phyloP scores from a whole-genome alignment of 92 coral and sea anemone species.

The Zoanthus sociatus region DNA sequence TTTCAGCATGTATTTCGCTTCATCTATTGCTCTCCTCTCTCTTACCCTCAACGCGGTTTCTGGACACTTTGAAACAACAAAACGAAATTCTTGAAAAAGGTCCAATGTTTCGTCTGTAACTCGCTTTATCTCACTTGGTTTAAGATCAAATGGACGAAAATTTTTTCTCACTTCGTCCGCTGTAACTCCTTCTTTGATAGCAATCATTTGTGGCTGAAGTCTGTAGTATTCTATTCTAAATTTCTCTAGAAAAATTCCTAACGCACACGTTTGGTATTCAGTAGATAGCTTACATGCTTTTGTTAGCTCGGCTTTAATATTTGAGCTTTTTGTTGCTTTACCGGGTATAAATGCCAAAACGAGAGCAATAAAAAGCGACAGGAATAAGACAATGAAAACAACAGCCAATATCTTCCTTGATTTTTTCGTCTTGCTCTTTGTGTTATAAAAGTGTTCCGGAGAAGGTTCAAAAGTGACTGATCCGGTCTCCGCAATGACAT shows the following conservation, averaged over 20 bases:
- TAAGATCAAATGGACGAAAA: constrained; percentile 68
- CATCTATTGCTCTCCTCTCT: constrained; percentile 69
- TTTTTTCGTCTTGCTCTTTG: background rate
- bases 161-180: constrained; percentile 52
- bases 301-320: background rate
- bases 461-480: constrained; percentile 15
- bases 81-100: constrained; percentile 51
- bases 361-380: background rate
- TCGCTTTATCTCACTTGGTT: constrained; percentile 66
- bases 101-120: constrained; percentile 64
- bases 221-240: constrained; percentile 46
- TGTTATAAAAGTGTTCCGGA: background rate
- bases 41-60: constrained; percentile 57
- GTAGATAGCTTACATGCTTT: constrained; percentile 4
- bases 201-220: constrained; percentile 45
- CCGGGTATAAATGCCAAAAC: background rate
- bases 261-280: constrained; percentile 12
- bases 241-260: constrained; percentile 54
- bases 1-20: constrained; percentile 63
- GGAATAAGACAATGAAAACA: background rate
- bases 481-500: constrained; percentile 12
- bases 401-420: constrained; percentile 7
- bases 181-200: constrained; percentile 40
- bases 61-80: constrained; percentile 43
- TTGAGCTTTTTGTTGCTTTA: background rate